Evolutionary conservation across 1,140 invertebrate genomes (phyloP).

Genomic region (Vanessa atalanta): DNA sequence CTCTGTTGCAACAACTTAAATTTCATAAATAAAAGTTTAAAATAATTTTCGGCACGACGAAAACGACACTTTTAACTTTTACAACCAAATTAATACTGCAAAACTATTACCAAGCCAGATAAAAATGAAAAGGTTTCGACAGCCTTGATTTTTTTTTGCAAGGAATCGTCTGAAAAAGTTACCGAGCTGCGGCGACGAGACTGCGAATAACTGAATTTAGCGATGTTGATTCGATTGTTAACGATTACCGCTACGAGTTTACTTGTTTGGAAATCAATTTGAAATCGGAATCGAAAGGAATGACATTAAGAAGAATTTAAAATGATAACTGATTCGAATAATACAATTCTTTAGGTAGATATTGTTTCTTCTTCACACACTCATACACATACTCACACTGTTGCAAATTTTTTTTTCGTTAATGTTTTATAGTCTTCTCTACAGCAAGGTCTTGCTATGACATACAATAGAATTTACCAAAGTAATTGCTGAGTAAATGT

Average conservation of each 20-base stretch:
- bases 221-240: conserved; percentile 38
- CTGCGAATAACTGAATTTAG: conserved; percentile 38
- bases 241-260: conserved; percentile 32
- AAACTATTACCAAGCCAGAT: neutral
- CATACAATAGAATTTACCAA: no score
- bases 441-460: no score
- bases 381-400: no score
- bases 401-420: no score
- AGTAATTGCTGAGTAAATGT: no score
- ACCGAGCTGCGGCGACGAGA: conserved; percentile 12
- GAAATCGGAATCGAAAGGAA: conserved; percentile 14
- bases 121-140: neutral
- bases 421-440: no score
- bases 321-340: neutral
- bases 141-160: conserved; percentile 7
- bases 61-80: neutral
- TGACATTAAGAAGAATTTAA: neutral
- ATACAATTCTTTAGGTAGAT: neutral
- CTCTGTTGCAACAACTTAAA: no score
- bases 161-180: conserved; percentile 16
- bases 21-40: no score
- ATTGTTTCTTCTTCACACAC: neutral
- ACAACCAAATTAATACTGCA: neutral
- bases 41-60: no score
- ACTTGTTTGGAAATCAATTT: conserved; percentile 29